These are phyloP conservation scores for Sesamia inferens DNA, from an alignment of 2,888 invertebrate genomes.

Conservation along the genomic window DNA sequence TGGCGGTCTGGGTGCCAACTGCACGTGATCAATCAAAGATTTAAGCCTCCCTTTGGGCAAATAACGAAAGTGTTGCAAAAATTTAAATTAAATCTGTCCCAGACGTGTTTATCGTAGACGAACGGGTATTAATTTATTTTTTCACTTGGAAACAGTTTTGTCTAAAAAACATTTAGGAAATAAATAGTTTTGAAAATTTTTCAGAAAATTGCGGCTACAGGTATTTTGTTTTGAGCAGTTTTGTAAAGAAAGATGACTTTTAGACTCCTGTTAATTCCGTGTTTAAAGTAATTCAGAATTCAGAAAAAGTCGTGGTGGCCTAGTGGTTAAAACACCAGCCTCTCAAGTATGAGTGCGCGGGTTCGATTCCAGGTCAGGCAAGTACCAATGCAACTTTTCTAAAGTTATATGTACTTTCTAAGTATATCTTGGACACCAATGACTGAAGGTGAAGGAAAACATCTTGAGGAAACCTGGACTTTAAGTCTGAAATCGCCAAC, in stretches of 20 bases:
- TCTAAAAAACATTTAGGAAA: not conserved
- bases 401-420: no score
- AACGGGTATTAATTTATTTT: constrained; percentile 70
- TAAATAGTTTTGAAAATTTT: not conserved
- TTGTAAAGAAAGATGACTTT: not conserved
- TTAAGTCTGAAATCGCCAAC: no score
- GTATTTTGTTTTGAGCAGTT: not conserved
- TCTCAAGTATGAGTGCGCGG: no score
- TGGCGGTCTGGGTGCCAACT: constrained; percentile 54
- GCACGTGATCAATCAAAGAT: constrained; percentile 79
- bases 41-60: constrained; percentile 73
- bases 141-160: constrained; percentile 1
- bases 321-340: no score
- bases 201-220: not conserved
- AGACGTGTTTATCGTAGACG: constrained; percentile 76
- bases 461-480: no score
- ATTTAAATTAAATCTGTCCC: constrained; percentile 77
- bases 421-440: no score
- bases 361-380: no score
- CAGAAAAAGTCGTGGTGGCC: no score
- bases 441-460: no score
- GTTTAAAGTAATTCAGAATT: no score
- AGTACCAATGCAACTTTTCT: no score
- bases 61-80: constrained; percentile 71
- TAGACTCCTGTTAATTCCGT: not conserved